phyloP scores from a whole-genome alignment of 2,797 vertebrate genomes.

The Enteromius viviparus region DNA sequence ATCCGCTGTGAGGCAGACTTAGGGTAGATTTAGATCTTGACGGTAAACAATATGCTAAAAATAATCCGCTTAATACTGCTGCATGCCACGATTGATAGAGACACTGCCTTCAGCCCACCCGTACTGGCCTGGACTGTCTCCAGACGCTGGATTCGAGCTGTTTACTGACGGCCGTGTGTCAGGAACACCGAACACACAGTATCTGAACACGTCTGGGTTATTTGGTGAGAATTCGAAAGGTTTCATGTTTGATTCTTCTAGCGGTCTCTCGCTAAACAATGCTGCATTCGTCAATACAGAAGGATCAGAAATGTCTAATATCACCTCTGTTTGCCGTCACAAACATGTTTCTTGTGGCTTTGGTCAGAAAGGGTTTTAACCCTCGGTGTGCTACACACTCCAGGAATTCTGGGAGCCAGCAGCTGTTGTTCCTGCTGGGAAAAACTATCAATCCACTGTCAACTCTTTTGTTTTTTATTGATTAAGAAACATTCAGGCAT shows the following conservation, averaged over 20 bases:
- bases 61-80: conserved; percentile 9
- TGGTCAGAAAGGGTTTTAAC: not conserved
- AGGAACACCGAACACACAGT: conserved; percentile 4
- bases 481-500: not conserved
- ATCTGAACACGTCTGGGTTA: not conserved
- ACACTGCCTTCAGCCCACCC: not conserved
- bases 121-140: not conserved
- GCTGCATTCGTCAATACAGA: not conserved
- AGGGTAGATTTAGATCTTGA: conserved; percentile 22
- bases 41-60: conserved; percentile 32
- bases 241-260: not conserved
- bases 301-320: not conserved
- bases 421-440: conserved; percentile 21
- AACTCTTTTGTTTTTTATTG: not conserved
- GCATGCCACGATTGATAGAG: conserved; percentile 3
- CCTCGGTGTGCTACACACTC: not conserved
- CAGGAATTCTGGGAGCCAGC: not conserved
- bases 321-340: not conserved
- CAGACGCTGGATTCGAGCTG: not conserved
- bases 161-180: not conserved
- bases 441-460: not conserved
- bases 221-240: not conserved
- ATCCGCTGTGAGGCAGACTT: not conserved
- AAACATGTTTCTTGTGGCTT: not conserved
- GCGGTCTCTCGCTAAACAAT: not conserved